These are phyloP conservation scores for Plebejus argus DNA, from an alignment of 2,888 invertebrate species.

Conservation along the genomic window DNA sequence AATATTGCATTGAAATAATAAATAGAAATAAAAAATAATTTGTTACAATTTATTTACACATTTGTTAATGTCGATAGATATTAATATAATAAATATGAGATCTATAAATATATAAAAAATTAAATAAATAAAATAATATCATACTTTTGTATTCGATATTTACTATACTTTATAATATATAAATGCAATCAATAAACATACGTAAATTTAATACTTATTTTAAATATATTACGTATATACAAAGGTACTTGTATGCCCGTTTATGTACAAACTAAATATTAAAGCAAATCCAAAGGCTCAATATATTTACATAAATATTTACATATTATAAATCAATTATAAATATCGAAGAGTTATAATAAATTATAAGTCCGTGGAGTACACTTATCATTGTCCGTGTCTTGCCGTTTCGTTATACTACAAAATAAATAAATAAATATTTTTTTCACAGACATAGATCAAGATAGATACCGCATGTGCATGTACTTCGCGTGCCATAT, in stretches of 20 bases:
- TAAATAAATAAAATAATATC: conserved; percentile 45
- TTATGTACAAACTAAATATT: conserved; percentile 48
- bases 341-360: conserved; percentile 47
- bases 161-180: conserved; percentile 48
- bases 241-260: conserved; percentile 43
- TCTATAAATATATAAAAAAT: conserved; percentile 51
- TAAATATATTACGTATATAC: conserved; percentile 43
- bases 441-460: no score
- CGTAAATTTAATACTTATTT: conserved; percentile 35
- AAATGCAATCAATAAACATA: conserved; percentile 53
- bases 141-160: conserved; percentile 47
- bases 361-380: background rate
- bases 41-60: conserved; percentile 56
- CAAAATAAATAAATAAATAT: conserved; percentile 34
- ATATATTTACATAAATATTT: conserved; percentile 50
- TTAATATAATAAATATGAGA: conserved; percentile 59
- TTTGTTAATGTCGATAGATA: conserved; percentile 46
- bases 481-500: no score
- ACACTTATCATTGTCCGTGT: conserved; percentile 43
- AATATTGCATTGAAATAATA: conserved; percentile 48
- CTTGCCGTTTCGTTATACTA: conserved; percentile 39
- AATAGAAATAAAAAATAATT: conserved; percentile 46
- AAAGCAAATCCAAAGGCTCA: conserved; percentile 75
- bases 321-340: conserved; percentile 46
- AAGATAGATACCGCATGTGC: no score